A percentile compares a stretch with the other conserved stretches of the same genome.
phyloP scores from a whole-genome alignment of 2,888 invertebrate species.

The Clusia tigrina region DNA sequence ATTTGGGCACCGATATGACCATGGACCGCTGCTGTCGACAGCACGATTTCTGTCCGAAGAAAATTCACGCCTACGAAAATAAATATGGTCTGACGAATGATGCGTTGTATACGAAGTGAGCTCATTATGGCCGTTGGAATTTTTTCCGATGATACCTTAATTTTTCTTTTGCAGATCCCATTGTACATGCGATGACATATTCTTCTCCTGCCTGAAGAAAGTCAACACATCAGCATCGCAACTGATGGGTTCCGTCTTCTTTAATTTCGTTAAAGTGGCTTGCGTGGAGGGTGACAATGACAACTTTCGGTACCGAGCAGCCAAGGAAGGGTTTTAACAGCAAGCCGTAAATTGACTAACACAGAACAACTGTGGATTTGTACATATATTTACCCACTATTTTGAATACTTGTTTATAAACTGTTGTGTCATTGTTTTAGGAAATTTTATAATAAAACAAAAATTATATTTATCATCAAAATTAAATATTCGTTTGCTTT shows the following conservation, averaged over 20 bases:
- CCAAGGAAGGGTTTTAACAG: conserved; percentile 59
- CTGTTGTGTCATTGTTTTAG: background rate
- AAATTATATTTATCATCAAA: background rate
- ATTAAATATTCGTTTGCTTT: background rate
- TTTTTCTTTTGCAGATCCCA: conserved; percentile 71
- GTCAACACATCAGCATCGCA: conserved; percentile 77
- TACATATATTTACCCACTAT: too few relatives aligned
- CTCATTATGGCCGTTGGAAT: background rate
- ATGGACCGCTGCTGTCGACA: conserved; percentile 88
- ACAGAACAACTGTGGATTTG: background rate
- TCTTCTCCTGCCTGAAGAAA: conserved; percentile 81
- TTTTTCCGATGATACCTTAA: background rate
- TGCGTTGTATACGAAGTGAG: conserved; percentile 81
- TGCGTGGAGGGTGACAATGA: conserved; percentile 52
- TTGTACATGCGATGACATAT: conserved; percentile 84
- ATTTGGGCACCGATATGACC: conserved; percentile 75
- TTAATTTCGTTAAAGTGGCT: conserved; percentile 76
- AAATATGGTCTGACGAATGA: conserved; percentile 86
- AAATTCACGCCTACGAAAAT: conserved; percentile 68
- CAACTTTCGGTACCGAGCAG: conserved; percentile 55
- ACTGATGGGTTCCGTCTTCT: conserved; percentile 83
- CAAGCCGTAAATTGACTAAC: too few relatives aligned
- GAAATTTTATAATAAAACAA: background rate
- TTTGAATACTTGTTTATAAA: too few relatives aligned
- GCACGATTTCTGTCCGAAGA: conserved; percentile 90